Evolutionary conservation across 2,888 invertebrate species (phyloP).

Genomic region (Lordiphosa andalusiaca): DNA sequence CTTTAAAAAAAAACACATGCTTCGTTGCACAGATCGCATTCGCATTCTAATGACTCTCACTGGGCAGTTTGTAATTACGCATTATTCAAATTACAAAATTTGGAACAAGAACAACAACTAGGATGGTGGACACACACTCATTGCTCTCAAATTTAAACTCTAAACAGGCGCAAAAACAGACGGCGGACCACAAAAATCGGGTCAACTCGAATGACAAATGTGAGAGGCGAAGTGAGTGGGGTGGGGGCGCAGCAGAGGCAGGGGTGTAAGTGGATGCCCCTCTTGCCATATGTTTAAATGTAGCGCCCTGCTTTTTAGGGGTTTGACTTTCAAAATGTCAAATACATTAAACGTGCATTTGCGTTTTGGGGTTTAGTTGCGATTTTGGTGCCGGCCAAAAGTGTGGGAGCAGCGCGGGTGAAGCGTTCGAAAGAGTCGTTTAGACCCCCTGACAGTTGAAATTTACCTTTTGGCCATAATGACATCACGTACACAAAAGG

Average conservation of each 20-base stretch:
- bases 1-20: slow-evolving; percentile 21
- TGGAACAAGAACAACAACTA: slow-evolving; percentile 20
- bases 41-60: slow-evolving; percentile 63
- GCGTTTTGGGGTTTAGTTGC: slow-evolving; percentile 50
- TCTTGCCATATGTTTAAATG: slow-evolving; percentile 57
- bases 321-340: slow-evolving; percentile 75
- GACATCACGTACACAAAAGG: slow-evolving; percentile 74
- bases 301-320: slow-evolving; percentile 50
- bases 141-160: slow-evolving; percentile 52
- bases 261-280: slow-evolving; percentile 4
- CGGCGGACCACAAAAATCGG: slow-evolving; percentile 65
- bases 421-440: slow-evolving; percentile 56
- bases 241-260: neutral
- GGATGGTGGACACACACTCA: slow-evolving; percentile 9
- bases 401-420: neutral
- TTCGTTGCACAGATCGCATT: slow-evolving; percentile 44
- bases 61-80: slow-evolving; percentile 64
- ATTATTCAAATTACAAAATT: slow-evolving; percentile 71
- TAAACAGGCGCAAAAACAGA: slow-evolving; percentile 64
- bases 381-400: slow-evolving; percentile 54
- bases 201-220: slow-evolving; percentile 71
- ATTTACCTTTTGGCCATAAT: slow-evolving; percentile 75
- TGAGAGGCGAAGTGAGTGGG: slow-evolving; percentile 29
- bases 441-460: slow-evolving; percentile 70
- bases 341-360: slow-evolving; percentile 78